Conservation (phyloP, 2,888 invertebrate species). For the Thymelicus acteon region DNA sequence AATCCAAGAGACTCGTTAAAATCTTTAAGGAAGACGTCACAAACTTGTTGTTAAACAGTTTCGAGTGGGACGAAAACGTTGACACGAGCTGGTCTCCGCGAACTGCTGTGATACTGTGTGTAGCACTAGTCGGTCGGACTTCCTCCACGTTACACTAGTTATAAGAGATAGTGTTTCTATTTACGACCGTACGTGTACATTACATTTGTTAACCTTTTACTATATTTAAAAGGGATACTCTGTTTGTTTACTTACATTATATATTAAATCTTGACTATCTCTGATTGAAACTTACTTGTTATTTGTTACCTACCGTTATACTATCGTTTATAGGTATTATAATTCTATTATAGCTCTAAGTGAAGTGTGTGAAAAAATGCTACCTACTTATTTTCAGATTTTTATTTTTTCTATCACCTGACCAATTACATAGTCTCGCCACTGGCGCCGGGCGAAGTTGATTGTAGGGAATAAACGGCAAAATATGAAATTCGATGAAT, state of each 20-base stretch:
- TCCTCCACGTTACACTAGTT: conserved; percentile 80
- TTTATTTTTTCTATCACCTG: conserved; percentile 83
- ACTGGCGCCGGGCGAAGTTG: conserved; percentile 65
- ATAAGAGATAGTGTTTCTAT: conserved; percentile 80
- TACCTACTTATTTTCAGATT: conserved; percentile 84
- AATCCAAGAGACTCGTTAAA: conserved; percentile 9
- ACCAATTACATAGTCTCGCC: conserved; percentile 75
- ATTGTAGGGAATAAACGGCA: conserved; percentile 71
- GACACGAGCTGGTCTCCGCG: conserved; percentile 64
- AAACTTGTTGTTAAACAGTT: conserved; percentile 6
- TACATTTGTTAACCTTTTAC: conserved; percentile 80
- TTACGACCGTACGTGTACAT: conserved; percentile 71
- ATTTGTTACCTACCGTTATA: conserved; percentile 73
- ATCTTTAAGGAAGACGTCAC: conserved; percentile 1
- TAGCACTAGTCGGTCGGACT: conserved; percentile 77
- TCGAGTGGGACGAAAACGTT: conserved; percentile 16
- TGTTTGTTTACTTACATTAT: conserved; percentile 75
- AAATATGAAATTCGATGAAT: conserved; percentile 69
- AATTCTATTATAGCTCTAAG: conserved; percentile 64
- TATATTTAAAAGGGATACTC: conserved; percentile 72
- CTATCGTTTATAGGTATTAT: conserved; percentile 70
- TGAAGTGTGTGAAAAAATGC: conserved; percentile 82
- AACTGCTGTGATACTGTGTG: conserved; percentile 79
- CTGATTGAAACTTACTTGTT: conserved; percentile 57
- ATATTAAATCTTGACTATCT: conserved; percentile 61